Base-by-base conservation (phyloP, 2,888 invertebrate species). In the Metellina segmentata region DNA sequence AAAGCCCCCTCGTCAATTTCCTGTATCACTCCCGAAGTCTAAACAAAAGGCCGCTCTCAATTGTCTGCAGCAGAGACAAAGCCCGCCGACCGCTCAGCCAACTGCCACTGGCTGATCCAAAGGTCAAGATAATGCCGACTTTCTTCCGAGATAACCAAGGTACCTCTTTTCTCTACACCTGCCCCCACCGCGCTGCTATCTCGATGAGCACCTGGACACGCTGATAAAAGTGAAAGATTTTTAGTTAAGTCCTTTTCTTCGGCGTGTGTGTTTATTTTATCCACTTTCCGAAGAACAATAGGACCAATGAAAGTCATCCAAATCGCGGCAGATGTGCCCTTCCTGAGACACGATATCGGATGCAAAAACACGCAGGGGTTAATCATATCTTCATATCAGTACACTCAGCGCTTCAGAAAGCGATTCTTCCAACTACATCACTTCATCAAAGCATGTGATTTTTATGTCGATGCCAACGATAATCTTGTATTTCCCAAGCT, bases 131-230 rank as follows among this genome's bases (percentile, higher is more conserved):
- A 52, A 75, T 81, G 77, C 13, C 16, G 72, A n/a, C 81, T 20
- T 72, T 51, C 61, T 72, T 61, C 52, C n/a, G 8, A 85, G 85
- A 85, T 85, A 79, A 90, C 71, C 16, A 34, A 20, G 9, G 48
- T 19, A 78, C 77, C 89, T 75, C 82, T 83, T 77, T 87, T 72
- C 83, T 70, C n/a, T 79, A 79, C 90, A 90, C 85, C 85, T 90
- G 90, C 90, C 90, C 79, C 83, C 71, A 75, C 81, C 83, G 8
- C 77, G 34, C 61, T 51, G 13, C 85, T 85, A 90, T 85, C 90
- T 79, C 19, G 19, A 81, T 51, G 74, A 90, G 90, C 85, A 85
- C 83, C 85, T 85, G 90, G 85, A 90, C 85, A 85, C 34, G 34
- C 49, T 79, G 90, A 90, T 90, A 90, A 85, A 51, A 53, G 34